Conservation (phyloP, 2,797 vertebrate species). For the Clarias platycephalus region DNA sequence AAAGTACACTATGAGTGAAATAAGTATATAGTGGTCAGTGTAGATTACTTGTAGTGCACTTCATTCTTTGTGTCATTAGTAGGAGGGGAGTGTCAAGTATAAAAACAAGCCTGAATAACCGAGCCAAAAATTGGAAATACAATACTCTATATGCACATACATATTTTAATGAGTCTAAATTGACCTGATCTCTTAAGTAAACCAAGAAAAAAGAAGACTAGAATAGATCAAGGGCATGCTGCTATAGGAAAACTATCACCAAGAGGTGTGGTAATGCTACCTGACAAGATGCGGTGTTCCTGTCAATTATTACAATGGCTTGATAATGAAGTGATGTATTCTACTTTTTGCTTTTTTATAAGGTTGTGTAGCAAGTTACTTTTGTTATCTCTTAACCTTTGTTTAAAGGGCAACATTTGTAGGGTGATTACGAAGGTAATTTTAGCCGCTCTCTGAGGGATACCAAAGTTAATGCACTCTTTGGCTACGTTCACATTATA, state of each 20-base stretch:
- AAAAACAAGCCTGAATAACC: background rate
- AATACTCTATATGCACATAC: too few relatives aligned
- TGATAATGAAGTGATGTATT: background rate
- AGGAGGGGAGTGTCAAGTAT: background rate
- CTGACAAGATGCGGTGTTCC: background rate
- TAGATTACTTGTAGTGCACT: background rate
- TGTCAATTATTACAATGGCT: background rate
- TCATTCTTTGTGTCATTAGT: background rate
- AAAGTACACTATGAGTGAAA: background rate
- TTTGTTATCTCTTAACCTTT: background rate
- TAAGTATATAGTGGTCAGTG: slow-evolving; percentile 12
- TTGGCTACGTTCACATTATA: too few relatives aligned
- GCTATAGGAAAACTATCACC: background rate
- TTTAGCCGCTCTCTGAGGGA: background rate
- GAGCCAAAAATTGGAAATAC: background rate
- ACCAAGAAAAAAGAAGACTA: background rate
- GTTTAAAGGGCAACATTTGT: background rate
- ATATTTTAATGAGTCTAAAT: background rate
- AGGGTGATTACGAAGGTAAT: background rate
- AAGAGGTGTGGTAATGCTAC: background rate
- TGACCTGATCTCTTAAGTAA: background rate
- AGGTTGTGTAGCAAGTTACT: background rate
- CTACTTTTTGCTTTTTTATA: background rate
- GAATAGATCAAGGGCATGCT: background rate
- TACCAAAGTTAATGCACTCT: too few relatives aligned